Conservation (phyloP, 2,888 invertebrate species). For the Oegoconia quadripuncta region DNA sequence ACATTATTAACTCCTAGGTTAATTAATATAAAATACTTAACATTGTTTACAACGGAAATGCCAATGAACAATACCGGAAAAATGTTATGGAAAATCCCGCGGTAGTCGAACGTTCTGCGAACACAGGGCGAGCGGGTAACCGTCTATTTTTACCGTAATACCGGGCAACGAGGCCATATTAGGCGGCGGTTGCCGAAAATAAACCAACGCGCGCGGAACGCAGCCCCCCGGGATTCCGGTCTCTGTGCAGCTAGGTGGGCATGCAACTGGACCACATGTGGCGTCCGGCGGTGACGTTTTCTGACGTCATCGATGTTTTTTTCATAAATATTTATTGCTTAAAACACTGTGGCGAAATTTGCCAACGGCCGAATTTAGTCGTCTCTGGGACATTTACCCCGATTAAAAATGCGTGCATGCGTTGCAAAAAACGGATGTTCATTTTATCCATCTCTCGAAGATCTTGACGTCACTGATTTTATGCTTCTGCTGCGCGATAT, state of each 20-base stretch:
- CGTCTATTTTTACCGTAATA: slow-evolving; percentile 65
- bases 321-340: no score
- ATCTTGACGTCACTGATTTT: no score
- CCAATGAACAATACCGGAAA: background rate
- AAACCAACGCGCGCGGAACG: slow-evolving; percentile 35
- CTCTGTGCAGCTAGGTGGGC: background rate
- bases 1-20: no score
- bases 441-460: no score
- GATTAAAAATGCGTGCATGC: no score
- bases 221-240: slow-evolving; percentile 41
- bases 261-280: slow-evolving; percentile 3
- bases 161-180: slow-evolving; percentile 74
- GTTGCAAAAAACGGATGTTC: no score
- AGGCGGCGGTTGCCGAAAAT: slow-evolving; percentile 69
- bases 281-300: slow-evolving; percentile 8
- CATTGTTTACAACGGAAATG: background rate
- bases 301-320: slow-evolving; percentile 23
- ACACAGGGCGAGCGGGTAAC: slow-evolving; percentile 42
- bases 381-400: no score
- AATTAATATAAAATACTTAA: no score
- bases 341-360: no score
- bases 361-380: no score
- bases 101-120: slow-evolving; percentile 18
- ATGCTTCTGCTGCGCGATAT: no score
- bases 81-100: slow-evolving; percentile 23